These are phyloP conservation scores for Abscondita cerata DNA, from an alignment of 2,888 invertebrate genomes.

Conservation along the genomic window DNA sequence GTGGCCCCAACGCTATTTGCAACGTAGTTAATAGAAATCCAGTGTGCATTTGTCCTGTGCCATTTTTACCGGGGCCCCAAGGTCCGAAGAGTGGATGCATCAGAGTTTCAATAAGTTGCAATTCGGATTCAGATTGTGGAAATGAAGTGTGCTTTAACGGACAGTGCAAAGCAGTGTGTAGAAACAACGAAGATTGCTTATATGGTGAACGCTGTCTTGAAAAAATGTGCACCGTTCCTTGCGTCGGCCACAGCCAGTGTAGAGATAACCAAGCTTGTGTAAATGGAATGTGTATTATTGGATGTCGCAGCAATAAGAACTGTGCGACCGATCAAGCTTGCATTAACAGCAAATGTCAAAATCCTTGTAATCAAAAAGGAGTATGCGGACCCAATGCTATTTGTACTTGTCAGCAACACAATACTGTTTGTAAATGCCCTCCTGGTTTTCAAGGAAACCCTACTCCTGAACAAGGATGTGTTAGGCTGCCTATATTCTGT, in stretches of 20 bases:
- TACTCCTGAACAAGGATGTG: slow-evolving; percentile 87
- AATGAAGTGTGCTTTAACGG: slow-evolving; percentile 81
- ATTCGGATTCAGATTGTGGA: slow-evolving; percentile 76
- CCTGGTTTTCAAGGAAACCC: slow-evolving; percentile 87
- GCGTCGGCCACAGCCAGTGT: slow-evolving; percentile 83
- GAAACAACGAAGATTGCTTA: slow-evolving; percentile 78
- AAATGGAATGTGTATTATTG: slow-evolving; percentile 78
- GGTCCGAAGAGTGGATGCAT: slow-evolving; percentile 74
- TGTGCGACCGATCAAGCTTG: slow-evolving; percentile 81
- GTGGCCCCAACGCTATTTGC: slow-evolving; percentile 83
- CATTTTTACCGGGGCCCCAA: slow-evolving; percentile 73
- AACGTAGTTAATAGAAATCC: slow-evolving; percentile 78
- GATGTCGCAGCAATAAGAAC: slow-evolving; percentile 84
- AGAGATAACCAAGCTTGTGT: slow-evolving; percentile 80
- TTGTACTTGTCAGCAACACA: slow-evolving; percentile 77
- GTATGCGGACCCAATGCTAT: slow-evolving; percentile 86
- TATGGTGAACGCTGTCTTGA: slow-evolving; percentile 79
- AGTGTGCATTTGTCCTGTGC: slow-evolving; percentile 79
- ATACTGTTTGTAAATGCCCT: slow-evolving; percentile 81
- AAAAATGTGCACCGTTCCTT: slow-evolving; percentile 81
- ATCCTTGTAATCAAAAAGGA: slow-evolving; percentile 79
- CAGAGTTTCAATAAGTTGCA: slow-evolving; percentile 71
- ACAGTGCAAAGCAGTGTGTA: slow-evolving; percentile 84
- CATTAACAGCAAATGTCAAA: slow-evolving; percentile 81
- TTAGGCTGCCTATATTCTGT: slow-evolving; percentile 79